Base-by-base conservation (phyloP, 64 coral and sea anemone species). In the Platygyra sinensis region DNA sequence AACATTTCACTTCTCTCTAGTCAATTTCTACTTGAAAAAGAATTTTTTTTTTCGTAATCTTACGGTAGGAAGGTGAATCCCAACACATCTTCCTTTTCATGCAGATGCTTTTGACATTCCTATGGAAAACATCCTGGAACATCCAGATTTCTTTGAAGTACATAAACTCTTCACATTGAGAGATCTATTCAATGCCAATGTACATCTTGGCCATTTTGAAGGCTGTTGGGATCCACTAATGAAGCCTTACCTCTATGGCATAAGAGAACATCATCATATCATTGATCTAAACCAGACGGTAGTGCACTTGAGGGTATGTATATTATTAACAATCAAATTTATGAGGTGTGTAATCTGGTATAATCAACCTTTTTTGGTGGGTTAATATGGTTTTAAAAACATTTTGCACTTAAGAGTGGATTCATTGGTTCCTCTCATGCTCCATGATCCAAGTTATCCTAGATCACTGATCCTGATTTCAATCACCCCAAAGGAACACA, bases 171-270 rank as follows among this genome's bases (percentile, higher is more conserved):
- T 99, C 24, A 91, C 91, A 10, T 32, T 94, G 78, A 93, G 72
- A 76, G 94, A 99, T 69, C 67, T 99, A 22, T 95, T 99, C 24
- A 73, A 91, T 86, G 91, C 91, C 49, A 76, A 91, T 30, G 97
- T 99, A 17, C 97, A 99, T 25, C 76, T 90, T 89, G 94, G 97
- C 0, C 97, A 99, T 60, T 90, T 96, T 72, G 97, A 99, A 79
- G 97, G 97, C 64, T 99, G 97, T 55, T 99, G 97, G 97, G 93
- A 96, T 75, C 97, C 97, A 4, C 69, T 95, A 15, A 99, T 99
- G 97, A 99, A 99, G 72, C 94, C 80, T 5, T 99, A 99, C 76
- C 65, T 99, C 31, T 91, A 75, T 51, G 97, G 97, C 62, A 86
- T 83, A 33, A 92, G 97, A 80, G 97, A 99, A 20, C 90, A 95